A percentile compares a stretch with the other conserved stretches of the same genome.
Conservation (phyloP, 2,888 invertebrate species). For the Melieria picta region DNA sequence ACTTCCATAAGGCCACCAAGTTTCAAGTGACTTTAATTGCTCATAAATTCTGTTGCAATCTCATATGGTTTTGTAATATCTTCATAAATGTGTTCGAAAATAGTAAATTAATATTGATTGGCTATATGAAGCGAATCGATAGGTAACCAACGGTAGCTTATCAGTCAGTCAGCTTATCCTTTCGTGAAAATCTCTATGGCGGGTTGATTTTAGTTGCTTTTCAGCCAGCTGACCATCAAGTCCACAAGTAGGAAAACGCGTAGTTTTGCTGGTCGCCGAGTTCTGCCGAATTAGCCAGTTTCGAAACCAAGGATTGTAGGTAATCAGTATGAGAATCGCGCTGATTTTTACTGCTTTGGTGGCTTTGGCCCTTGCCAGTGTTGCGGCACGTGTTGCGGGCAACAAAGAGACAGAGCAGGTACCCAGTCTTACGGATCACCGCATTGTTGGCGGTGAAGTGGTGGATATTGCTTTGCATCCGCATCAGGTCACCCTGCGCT, state of each 20-base stretch:
- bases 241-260: background rate
- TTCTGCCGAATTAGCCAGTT: background rate
- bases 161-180: too few relatives aligned
- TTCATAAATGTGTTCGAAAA: too few relatives aligned
- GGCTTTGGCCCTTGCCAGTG: background rate
- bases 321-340: background rate
- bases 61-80: too few relatives aligned
- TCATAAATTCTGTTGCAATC: too few relatives aligned
- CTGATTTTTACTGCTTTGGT: background rate
- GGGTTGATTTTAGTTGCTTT: too few relatives aligned
- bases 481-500: slow-evolving; percentile 56
- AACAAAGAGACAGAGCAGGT: background rate
- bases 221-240: slow-evolving; percentile 38
- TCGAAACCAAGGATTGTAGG: background rate
- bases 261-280: too few relatives aligned
- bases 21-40: too few relatives aligned
- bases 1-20: too few relatives aligned
- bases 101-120: too few relatives aligned
- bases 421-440: slow-evolving; percentile 38
- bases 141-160: too few relatives aligned
- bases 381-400: background rate
- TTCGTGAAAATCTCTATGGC: too few relatives aligned
- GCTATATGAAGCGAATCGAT: too few relatives aligned
- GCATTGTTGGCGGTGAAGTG: slow-evolving; percentile 57
- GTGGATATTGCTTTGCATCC: slow-evolving; percentile 50